Conservation (phyloP, 2,888 invertebrate species). For the Acanthopleura granulata region DNA sequence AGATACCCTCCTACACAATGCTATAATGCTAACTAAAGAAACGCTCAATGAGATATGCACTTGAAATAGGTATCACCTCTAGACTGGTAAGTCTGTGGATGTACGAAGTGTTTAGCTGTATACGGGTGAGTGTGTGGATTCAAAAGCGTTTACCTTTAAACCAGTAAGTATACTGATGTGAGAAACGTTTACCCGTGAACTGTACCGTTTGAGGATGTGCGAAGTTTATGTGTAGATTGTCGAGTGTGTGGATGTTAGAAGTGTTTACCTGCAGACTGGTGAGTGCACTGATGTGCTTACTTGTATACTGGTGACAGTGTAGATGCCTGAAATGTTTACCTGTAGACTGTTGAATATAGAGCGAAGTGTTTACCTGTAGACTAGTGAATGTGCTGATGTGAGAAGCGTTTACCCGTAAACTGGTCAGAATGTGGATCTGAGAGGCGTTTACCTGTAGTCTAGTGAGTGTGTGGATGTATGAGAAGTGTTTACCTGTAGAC, state of each 20-base stretch:
- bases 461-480: neutral
- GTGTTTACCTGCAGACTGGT: too few species aligned
- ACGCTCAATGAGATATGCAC: too few species aligned
- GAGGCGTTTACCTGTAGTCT: constrained; percentile 16
- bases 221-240: too few species aligned
- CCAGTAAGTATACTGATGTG: neutral
- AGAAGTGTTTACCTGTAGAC: constrained; percentile 59
- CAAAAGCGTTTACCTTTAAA: neutral
- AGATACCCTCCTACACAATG: too few species aligned
- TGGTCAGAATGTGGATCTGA: neutral
- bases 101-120: neutral
- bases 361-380: neutral
- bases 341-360: too few species aligned
- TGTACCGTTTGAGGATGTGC: constrained; percentile 3
- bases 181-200: constrained; percentile 10
- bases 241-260: neutral
- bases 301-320: too few species aligned
- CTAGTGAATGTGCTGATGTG: neutral
- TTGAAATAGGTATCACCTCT: too few species aligned
- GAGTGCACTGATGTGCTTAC: too few species aligned
- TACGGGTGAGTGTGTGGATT: neutral
- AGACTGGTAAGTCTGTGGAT: neutral
- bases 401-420: neutral
- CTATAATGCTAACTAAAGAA: too few species aligned
- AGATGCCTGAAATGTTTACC: too few species aligned